These are phyloP conservation scores for Trichomalopsis sarcophagae DNA, from an alignment of 1,140 invertebrate genomes.

Conservation along the genomic window DNA sequence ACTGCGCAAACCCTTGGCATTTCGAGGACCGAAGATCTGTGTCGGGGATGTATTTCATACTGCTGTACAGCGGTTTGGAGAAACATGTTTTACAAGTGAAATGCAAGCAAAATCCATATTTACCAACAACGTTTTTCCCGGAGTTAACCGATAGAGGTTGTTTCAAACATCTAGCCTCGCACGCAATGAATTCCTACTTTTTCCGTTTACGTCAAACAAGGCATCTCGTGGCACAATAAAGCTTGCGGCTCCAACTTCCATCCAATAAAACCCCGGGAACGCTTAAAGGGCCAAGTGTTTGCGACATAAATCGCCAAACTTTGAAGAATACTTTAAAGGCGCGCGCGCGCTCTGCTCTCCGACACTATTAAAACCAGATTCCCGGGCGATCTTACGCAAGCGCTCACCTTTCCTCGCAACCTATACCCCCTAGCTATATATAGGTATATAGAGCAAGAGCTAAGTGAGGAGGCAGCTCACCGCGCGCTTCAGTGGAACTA, in stretches of 20 bases:
- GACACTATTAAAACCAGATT: background rate
- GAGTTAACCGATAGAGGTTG: too few species aligned
- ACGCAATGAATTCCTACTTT: background rate
- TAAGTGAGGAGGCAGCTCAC: conserved; percentile 5
- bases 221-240: background rate
- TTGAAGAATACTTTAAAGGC: background rate
- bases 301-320: background rate
- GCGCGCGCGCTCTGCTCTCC: background rate
- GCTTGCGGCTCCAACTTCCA: background rate
- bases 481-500: background rate
- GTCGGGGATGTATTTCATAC: background rate
- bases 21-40: background rate
- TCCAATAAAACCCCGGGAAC: too few species aligned
- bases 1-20: background rate
- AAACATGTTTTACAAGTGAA: background rate
- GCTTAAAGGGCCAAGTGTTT: background rate
- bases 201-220: background rate
- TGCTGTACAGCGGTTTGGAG: background rate
- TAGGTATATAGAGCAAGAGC: background rate
- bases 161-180: background rate
- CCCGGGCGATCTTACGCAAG: background rate
- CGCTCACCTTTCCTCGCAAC: background rate
- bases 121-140: too few species aligned
- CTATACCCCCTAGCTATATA: background rate
- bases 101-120: background rate